phyloP scores from a whole-genome alignment of 2,888 invertebrate species.

The Tachina fera region DNA sequence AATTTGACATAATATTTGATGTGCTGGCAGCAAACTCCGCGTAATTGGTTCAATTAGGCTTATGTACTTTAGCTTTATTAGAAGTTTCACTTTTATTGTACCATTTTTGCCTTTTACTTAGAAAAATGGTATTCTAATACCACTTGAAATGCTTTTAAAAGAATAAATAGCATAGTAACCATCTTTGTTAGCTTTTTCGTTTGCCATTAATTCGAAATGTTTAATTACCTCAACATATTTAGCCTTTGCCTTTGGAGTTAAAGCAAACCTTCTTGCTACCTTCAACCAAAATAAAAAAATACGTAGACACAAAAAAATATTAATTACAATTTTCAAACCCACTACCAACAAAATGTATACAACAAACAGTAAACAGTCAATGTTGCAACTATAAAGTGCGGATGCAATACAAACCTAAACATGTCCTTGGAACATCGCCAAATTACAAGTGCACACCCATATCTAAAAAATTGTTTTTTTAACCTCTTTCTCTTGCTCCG shows the following conservation, averaged over 20 bases:
- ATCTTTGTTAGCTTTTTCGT: conserved; percentile 66
- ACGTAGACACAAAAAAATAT: background rate
- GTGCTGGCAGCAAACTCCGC: background rate
- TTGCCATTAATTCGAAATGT: conserved; percentile 69
- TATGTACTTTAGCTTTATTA: background rate
- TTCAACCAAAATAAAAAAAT: conserved; percentile 24
- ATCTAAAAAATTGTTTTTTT: conserved; percentile 61
- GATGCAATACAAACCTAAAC: conserved; percentile 73
- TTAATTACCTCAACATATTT: conserved; percentile 65
- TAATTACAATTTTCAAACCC: conserved; percentile 7
- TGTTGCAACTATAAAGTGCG: conserved; percentile 3
- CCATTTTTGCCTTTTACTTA: background rate
- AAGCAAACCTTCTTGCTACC: conserved; percentile 68
- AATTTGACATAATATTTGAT: background rate
- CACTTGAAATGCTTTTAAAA: conserved; percentile 71
- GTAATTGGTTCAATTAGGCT: background rate
- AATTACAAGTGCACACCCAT: conserved; percentile 74
- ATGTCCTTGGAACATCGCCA: conserved; percentile 77
- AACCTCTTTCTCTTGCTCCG: conserved; percentile 71
- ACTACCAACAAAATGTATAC: conserved; percentile 2
- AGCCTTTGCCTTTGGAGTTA: conserved; percentile 29
- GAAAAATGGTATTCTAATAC: too few relatives aligned
- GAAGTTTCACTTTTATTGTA: background rate
- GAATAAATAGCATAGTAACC: conserved; percentile 61
- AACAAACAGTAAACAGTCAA: background rate